A percentile compares a stretch with the other conserved stretches of the same genome.
Conservation (phyloP, 37 sponge, comb jelly and placozoan species). For the Chondrosia reniformis region DNA sequence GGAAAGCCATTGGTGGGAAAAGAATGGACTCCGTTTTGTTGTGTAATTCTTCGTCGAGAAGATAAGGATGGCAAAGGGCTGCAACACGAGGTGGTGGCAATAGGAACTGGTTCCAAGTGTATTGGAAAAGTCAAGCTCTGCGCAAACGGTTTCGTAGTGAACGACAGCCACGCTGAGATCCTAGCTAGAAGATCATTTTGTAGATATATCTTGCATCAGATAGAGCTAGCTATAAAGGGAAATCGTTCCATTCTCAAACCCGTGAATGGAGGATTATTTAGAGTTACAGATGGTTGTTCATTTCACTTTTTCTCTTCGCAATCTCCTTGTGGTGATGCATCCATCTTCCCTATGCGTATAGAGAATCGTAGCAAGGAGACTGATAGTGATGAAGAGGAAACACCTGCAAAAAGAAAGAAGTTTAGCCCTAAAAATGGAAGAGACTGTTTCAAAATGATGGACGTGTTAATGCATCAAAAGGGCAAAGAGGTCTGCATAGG, state of each 20-base stretch:
- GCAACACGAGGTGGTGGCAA: slow-evolving; percentile 53
- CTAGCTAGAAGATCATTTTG: slow-evolving; percentile 74
- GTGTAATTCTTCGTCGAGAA: slow-evolving; percentile 15
- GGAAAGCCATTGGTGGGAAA: slow-evolving; percentile 44
- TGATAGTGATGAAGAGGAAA: background rate
- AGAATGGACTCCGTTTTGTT: slow-evolving; percentile 78
- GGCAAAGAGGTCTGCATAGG: too few species aligned
- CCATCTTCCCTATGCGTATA: background rate
- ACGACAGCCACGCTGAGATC: slow-evolving; percentile 88
- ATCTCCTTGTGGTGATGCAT: slow-evolving; percentile 54
- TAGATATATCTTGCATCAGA: slow-evolving; percentile 28
- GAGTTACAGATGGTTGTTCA: slow-evolving; percentile 21
- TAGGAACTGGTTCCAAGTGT: slow-evolving; percentile 95
- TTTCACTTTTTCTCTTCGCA: slow-evolving; percentile 74
- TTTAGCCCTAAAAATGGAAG: background rate
- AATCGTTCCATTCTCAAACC: background rate
- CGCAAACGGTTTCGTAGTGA: slow-evolving; percentile 62
- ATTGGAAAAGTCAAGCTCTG: slow-evolving; percentile 65
- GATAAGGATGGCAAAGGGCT: background rate
- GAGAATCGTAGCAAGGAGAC: background rate
- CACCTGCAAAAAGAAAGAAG: background rate
- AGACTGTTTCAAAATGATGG: too few species aligned
- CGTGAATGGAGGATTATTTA: background rate
- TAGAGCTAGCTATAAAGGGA: background rate
- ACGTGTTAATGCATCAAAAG: too few species aligned